Percentiles rank a stretch among this genome's conserved stretches.
These are phyloP conservation scores for Parnassius glacialis DNA, from an alignment of 2,888 invertebrate genomes.

Conservation along the genomic window DNA sequence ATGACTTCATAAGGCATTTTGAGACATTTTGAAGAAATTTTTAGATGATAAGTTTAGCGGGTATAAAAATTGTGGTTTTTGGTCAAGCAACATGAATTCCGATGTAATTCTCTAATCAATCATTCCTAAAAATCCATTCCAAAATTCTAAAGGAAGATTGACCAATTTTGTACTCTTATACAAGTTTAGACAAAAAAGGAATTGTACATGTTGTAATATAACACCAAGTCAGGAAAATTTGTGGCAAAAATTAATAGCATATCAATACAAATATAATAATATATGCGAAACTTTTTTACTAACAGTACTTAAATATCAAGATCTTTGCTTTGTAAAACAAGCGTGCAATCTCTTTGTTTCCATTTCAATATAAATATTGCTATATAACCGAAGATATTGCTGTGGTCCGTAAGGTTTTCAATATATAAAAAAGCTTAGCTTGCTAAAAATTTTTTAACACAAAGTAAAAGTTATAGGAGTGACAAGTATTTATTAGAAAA, in stretches of 20 bases:
- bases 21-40: constrained; percentile 37
- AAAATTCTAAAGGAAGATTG: constrained; percentile 2
- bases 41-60: constrained; percentile 21
- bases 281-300: too few species aligned
- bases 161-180: constrained; percentile 25
- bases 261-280: too few species aligned
- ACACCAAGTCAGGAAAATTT: background rate
- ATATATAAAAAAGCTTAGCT: too few species aligned
- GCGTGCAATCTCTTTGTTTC: too few species aligned
- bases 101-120: constrained; percentile 31
- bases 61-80: constrained; percentile 2
- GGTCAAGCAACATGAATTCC: constrained; percentile 13
- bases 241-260: background rate
- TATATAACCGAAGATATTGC: too few species aligned
- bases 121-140: constrained; percentile 53
- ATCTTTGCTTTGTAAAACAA: too few species aligned
- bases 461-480: too few species aligned
- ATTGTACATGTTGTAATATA: constrained; percentile 17
- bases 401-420: too few species aligned
- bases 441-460: too few species aligned
- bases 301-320: too few species aligned
- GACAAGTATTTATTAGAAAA: too few species aligned
- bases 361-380: too few species aligned
- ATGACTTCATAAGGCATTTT: constrained; percentile 28
- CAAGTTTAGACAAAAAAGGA: constrained; percentile 29